Percentiles rank a stretch among this genome's conserved stretches.
phyloP scores from a whole-genome alignment of 35 echinoderm and acorn worm species.

The Heliocidaris erythrogramma region DNA sequence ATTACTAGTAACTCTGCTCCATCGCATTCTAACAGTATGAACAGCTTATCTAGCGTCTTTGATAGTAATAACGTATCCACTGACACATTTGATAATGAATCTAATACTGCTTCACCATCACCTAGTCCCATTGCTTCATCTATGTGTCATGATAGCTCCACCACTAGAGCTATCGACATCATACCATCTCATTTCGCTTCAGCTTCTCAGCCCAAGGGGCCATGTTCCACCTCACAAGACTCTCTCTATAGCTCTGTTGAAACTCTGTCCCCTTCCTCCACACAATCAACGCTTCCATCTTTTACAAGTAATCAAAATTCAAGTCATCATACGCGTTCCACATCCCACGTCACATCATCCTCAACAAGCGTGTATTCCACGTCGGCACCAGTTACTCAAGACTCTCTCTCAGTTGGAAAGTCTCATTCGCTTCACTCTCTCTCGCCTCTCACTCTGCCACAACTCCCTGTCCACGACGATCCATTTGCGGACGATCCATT shows the following conservation, averaged over 20 bases:
- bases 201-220: background rate
- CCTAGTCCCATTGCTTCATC: conserved; percentile 8
- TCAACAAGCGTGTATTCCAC: background rate
- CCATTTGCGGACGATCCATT: conserved; percentile 90
- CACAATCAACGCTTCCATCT: conserved; percentile 15
- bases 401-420: background rate
- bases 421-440: background rate
- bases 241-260: conserved; percentile 29
- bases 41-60: conserved; percentile 39
- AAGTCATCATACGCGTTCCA: background rate
- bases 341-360: background rate
- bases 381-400: conserved; percentile 45
- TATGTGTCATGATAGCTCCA: conserved; percentile 21
- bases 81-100: conserved; percentile 28
- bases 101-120: background rate
- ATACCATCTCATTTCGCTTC: background rate
- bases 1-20: conserved; percentile 63
- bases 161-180: conserved; percentile 20
- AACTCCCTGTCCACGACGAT: conserved; percentile 78
- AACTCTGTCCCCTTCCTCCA: conserved; percentile 1
- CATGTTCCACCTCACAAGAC: conserved; percentile 34
- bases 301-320: background rate
- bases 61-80: conserved; percentile 30
- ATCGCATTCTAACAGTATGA: conserved; percentile 51
- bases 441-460: conserved; percentile 25